These are phyloP conservation scores for Arnoldichthys spilopterus DNA, from an alignment of 2,797 vertebrate species.

Conservation along the genomic window DNA sequence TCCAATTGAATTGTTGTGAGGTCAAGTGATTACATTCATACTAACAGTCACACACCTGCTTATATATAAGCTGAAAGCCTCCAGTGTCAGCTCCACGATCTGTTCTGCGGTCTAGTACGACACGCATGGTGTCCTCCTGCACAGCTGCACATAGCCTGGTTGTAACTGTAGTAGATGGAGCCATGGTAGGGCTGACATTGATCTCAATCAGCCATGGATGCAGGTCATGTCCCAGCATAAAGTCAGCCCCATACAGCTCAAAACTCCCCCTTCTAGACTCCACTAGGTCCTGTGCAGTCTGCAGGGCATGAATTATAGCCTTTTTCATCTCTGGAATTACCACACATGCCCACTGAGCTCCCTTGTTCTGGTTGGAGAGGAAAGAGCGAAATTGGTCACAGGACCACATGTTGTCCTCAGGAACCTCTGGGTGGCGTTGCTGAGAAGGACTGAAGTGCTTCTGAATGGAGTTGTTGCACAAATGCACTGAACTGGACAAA, in stretches of 20 bases:
- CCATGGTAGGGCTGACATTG: slow-evolving; percentile 90
- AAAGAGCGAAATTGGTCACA: slow-evolving; percentile 80
- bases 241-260: slow-evolving; percentile 89
- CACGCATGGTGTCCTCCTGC: slow-evolving; percentile 84
- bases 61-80: slow-evolving; percentile 88
- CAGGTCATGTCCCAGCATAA: slow-evolving; percentile 84
- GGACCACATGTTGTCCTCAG: slow-evolving; percentile 87
- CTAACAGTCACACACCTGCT: slow-evolving; percentile 77
- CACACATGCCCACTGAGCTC: slow-evolving; percentile 72
- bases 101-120: slow-evolving; percentile 82
- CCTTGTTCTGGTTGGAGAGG: slow-evolving; percentile 75
- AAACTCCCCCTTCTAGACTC: slow-evolving; percentile 84
- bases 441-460: slow-evolving; percentile 75
- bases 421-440: slow-evolving; percentile 77
- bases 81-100: slow-evolving; percentile 80
- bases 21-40: background rate
- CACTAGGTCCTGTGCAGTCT: slow-evolving; percentile 83
- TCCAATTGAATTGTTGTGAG: background rate
- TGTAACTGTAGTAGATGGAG: slow-evolving; percentile 79
- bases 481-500: slow-evolving; percentile 81
- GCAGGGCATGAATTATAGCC: slow-evolving; percentile 81
- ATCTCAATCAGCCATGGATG: slow-evolving; percentile 92
- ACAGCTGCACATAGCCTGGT: slow-evolving; percentile 82
- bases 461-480: slow-evolving; percentile 93
- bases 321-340: slow-evolving; percentile 88